Percentiles rank a stretch among this genome's conserved stretches.
Evolutionary conservation across 2,888 invertebrate species (phyloP).

Genomic region (Drosophila nr. fundita): DNA sequence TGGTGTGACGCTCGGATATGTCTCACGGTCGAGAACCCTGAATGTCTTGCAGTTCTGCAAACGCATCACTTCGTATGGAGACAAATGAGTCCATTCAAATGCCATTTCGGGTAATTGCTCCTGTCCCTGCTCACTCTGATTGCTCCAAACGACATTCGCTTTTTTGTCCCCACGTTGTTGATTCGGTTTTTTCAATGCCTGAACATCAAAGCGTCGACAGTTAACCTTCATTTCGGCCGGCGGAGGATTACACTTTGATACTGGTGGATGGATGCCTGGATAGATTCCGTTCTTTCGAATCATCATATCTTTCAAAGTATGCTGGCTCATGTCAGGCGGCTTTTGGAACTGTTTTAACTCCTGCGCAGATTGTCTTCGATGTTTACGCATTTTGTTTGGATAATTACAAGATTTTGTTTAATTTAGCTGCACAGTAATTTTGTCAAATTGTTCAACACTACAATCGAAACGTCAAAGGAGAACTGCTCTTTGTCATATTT

Average conservation of each 20-base stretch:
- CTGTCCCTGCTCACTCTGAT: background rate
- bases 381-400: conserved; percentile 22
- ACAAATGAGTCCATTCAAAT: conserved; percentile 10
- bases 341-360: background rate
- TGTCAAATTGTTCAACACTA: conserved; percentile 15
- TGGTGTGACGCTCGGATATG: conserved; percentile 50
- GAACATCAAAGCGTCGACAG: background rate
- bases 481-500: background rate
- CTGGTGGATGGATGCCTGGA: conserved; percentile 28
- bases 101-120: background rate
- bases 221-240: conserved; percentile 18
- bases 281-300: conserved; percentile 27
- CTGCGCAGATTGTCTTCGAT: background rate
- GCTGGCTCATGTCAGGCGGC: background rate
- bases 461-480: conserved; percentile 2
- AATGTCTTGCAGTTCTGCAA: conserved; percentile 44
- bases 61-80: conserved; percentile 44
- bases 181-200: background rate
- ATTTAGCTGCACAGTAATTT: conserved; percentile 36
- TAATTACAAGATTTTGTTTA: background rate
- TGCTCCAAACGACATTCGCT: background rate
- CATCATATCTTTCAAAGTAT: conserved; percentile 26
- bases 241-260: conserved; percentile 10
- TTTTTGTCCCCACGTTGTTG: background rate
- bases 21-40: conserved; percentile 29